These are phyloP conservation scores for Hippasteria phrygiana DNA, from an alignment of 53 echinoderm and acorn worm genomes.

Conservation along the genomic window DNA sequence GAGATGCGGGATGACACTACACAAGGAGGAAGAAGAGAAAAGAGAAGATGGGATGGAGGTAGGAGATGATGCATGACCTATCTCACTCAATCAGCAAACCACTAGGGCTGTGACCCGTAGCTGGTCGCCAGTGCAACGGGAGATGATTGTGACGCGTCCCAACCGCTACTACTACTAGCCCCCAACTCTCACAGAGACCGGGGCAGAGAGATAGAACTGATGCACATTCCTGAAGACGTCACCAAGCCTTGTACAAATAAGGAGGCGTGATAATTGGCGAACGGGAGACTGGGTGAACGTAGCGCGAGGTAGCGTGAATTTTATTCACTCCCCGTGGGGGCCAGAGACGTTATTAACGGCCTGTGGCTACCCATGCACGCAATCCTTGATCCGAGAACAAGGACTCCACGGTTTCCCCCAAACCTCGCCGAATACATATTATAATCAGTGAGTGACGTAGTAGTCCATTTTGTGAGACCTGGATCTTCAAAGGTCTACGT, in stretches of 20 bases:
- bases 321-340: neutral
- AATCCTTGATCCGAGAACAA: neutral
- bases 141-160: conserved; percentile 15
- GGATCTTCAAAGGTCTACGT: neutral
- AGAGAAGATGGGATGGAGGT: neutral
- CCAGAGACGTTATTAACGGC: conserved; percentile 16
- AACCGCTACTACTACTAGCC: neutral
- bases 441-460: conserved; percentile 5
- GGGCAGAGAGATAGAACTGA: neutral
- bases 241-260: conserved; percentile 50
- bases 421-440: neutral
- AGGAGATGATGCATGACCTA: conserved; percentile 38
- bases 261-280: conserved; percentile 25
- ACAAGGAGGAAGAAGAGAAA: neutral
- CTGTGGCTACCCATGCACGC: neutral
- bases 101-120: conserved; percentile 10
- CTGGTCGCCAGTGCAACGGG: conserved; percentile 28
- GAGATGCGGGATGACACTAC: neutral
- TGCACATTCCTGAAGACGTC: conserved; percentile 29
- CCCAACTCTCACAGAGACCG: neutral
- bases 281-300: neutral
- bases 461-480: conserved; percentile 4
- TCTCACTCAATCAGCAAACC: conserved; percentile 1
- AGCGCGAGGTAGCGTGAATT: conserved; percentile 8
- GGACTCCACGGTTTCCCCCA: conserved; percentile 1